Conservation (phyloP, 2,113 vertebrate species). For the Proteles cristata region DNA sequence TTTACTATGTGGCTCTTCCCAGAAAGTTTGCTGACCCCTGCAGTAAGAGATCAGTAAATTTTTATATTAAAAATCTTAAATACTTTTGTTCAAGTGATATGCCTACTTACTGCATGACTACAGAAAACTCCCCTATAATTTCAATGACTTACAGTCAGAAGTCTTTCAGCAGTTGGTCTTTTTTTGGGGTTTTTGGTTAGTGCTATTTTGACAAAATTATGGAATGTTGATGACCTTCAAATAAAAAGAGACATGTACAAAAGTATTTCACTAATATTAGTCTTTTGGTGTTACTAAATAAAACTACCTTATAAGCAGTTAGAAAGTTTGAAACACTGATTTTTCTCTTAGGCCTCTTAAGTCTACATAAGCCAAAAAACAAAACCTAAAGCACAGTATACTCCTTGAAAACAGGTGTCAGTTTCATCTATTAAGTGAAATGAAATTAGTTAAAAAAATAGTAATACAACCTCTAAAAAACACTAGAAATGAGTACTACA, state of each 20-base stretch:
- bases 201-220: conserved; percentile 98
- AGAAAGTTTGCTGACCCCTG: conserved; percentile 26
- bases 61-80: conserved; percentile 44
- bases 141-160: conserved; percentile 91
- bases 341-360: background rate
- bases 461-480: conserved; percentile 22
- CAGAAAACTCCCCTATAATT: conserved; percentile 29
- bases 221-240: conserved; percentile 94
- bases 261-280: conserved; percentile 48
- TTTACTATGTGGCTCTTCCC: background rate
- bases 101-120: background rate
- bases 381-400: background rate
- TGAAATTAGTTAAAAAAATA: background rate
- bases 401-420: background rate
- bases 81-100: conserved; percentile 8
- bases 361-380: background rate
- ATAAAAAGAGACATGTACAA: conserved; percentile 74
- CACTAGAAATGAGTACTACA: background rate
- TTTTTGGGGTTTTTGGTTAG: conserved; percentile 98
- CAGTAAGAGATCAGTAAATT: conserved; percentile 8
- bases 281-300: conserved; percentile 42
- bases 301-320: conserved; percentile 45
- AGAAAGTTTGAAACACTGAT: conserved; percentile 25
- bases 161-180: conserved; percentile 97
- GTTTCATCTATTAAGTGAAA: conserved; percentile 24